phyloP scores from a whole-genome alignment of 2,888 invertebrate species.

The Leucoma salicis region DNA sequence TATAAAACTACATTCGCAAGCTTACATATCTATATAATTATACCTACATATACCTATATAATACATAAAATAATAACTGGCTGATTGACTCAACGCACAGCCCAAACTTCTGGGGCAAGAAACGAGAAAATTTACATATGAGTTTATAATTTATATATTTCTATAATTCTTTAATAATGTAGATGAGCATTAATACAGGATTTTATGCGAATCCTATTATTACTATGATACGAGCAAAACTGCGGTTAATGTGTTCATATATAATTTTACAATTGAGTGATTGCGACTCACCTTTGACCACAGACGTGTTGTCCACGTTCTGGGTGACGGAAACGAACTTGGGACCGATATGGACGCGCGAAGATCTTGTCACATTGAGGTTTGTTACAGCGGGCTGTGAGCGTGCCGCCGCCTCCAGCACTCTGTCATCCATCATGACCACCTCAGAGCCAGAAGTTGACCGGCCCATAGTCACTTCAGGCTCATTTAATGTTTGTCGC shows the following conservation, averaged over 20 bases:
- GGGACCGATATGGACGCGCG: constrained; percentile 63
- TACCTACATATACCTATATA: too few species aligned
- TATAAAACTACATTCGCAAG: not conserved
- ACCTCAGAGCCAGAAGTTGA: constrained; percentile 46
- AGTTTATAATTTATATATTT: too few species aligned
- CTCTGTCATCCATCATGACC: constrained; percentile 44
- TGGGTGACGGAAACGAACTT: constrained; percentile 66
- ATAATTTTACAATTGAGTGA: constrained; percentile 21
- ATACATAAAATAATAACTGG: too few species aligned
- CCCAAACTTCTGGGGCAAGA: too few species aligned
- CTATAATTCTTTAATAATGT: too few species aligned
- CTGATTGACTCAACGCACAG: too few species aligned
- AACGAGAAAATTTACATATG: too few species aligned
- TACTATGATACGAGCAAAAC: too few species aligned
- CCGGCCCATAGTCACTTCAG: constrained; percentile 31
- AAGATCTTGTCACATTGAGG: constrained; percentile 58
- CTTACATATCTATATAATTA: not conserved
- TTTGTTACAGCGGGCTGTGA: constrained; percentile 45
- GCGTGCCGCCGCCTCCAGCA: constrained; percentile 33
- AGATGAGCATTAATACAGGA: too few species aligned
- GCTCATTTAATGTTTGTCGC: constrained; percentile 27
- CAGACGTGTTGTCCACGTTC: constrained; percentile 63
- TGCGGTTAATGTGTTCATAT: too few species aligned
- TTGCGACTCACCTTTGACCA: constrained; percentile 63
- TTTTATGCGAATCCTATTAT: too few species aligned